Base-by-base conservation (phyloP, 2,888 invertebrate genomes). In the Erpobdella octoculata region DNA sequence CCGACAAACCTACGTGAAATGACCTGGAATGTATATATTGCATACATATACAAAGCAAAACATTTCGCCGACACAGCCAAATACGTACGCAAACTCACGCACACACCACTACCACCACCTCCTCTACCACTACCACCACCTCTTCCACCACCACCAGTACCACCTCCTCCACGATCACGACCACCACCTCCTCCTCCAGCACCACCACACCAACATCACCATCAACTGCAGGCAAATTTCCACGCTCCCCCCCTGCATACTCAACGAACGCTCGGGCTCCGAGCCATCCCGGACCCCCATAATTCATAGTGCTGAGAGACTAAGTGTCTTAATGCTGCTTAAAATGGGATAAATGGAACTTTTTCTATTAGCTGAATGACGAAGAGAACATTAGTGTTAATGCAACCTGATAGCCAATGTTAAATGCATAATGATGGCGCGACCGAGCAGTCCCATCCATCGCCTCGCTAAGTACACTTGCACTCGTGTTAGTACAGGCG, bases 331-430 rank as follows among this genome's bases (percentile, higher is more conserved):
- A 53, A 53, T 53, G 53, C 53, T 15, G 21, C 28, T 53, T 53
- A 53, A 53, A 53, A 53, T 28, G 53, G 18, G 8, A 53, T 53
- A 8, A n/a, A 53, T 53, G 53, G 53, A 53, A 53, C 53, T 25
- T 53, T 53, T 28, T 53, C 53, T 53, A 53, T 53, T 53, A 53
- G 53, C n/a, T n/a, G n/a, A n/a, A n/a, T n/a, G n/a, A n/a, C n/a
- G n/a, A n/a, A n/a, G 53, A 15, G 53, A n/a, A 15, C 53, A 53
- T 53, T 53, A 53, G 5, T 8, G 53, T 28, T 53, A 53, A 53
- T 53, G 53, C 53, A 53, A 53, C 53, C 5, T 28, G 53, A 53
- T 53, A 53, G 53, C 28, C 15, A 21, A 28, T n/a, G 53, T 53
- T 53, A 53, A 53, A 53, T 53, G 53, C 53, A 53, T 53, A 53